These are phyloP conservation scores for Thunnus albacares DNA, from an alignment of 2,797 vertebrate genomes.

Conservation along the genomic window DNA sequence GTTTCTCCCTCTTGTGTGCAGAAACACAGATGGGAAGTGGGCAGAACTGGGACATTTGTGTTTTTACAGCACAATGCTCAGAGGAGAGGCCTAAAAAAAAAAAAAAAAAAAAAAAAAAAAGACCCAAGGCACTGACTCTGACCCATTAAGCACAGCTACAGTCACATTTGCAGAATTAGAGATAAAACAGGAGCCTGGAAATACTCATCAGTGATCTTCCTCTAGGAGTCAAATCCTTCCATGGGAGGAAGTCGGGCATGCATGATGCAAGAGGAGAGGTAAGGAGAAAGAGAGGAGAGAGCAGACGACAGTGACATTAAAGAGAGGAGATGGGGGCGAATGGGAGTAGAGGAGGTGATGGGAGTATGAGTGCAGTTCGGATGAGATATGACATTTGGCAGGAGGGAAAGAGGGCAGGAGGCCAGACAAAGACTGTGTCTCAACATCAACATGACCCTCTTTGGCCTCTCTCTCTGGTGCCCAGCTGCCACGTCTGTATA, in stretches of 20 bases:
- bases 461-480: constrained; percentile 23
- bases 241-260: constrained; percentile 23
- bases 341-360: neutral
- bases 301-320: constrained; percentile 35
- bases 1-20: neutral
- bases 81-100: constrained; percentile 27
- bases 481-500: constrained; percentile 29
- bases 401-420: constrained; percentile 5
- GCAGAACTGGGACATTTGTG: constrained; percentile 43
- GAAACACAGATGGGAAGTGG: constrained; percentile 14
- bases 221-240: neutral
- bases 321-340: constrained; percentile 25
- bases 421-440: constrained; percentile 18
- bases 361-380: neutral
- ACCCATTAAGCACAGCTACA: constrained; percentile 40
- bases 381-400: constrained; percentile 47
- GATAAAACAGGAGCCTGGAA: constrained; percentile 9
- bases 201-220: constrained; percentile 16
- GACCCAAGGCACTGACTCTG: constrained; percentile 23
- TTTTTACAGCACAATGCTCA: constrained; percentile 45
- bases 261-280: constrained; percentile 41
- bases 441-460: constrained; percentile 31
- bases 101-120: constrained; percentile 27
- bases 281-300: neutral
- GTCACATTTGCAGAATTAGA: constrained; percentile 30